Evolutionary conservation across 2,113 vertebrate species (phyloP).

Genomic region (Danio rerio): GRCz12tu NC_133194.1:11337501-11338000

Average conservation of each 20-base stretch:
- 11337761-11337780: background rate
- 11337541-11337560: slow-evolving; percentile 49
- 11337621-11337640: slow-evolving; percentile 42
- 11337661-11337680: slow-evolving; percentile 20
- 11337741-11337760: background rate
- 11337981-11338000: slow-evolving; percentile 25
- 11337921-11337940: slow-evolving; percentile 66
- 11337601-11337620: slow-evolving; percentile 51
- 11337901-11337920: slow-evolving; percentile 66
- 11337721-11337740: slow-evolving; percentile 28
- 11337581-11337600: slow-evolving; percentile 49
- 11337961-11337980: background rate
- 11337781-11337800: slow-evolving; percentile 29
- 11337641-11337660: slow-evolving; percentile 36
- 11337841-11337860: background rate
- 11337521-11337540: slow-evolving; percentile 29
- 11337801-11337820: slow-evolving; percentile 38
- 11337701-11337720: background rate
- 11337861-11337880: slow-evolving; percentile 28
- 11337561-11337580: slow-evolving; percentile 15
- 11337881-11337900: slow-evolving; percentile 56
- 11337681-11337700: slow-evolving; percentile 11
- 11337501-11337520: slow-evolving; percentile 5
- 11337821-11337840: slow-evolving; percentile 18
- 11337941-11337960: slow-evolving; percentile 55